These are phyloP conservation scores for Apamea monoglypha DNA, from an alignment of 2,888 invertebrate genomes.

Conservation along the genomic window DNA sequence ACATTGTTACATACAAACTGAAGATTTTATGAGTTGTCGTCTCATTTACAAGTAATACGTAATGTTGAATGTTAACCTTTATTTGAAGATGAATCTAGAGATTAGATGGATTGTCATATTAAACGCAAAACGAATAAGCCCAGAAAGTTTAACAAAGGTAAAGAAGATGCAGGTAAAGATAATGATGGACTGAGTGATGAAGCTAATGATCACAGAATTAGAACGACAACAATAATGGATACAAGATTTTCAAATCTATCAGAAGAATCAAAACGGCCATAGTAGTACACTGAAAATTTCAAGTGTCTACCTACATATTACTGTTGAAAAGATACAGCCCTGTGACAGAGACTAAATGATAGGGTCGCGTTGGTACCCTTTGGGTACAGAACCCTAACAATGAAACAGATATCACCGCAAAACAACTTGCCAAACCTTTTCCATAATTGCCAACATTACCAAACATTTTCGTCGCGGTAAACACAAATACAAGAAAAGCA, in stretches of 20 bases:
- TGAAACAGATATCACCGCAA: neutral
- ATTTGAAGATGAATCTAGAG: neutral
- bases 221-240: neutral
- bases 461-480: slow-evolving; percentile 18
- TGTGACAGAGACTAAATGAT: neutral
- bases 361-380: neutral
- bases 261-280: neutral
- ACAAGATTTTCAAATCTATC: neutral
- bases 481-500: slow-evolving; percentile 54
- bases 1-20: slow-evolving; percentile 7
- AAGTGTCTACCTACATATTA: no score
- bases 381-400: neutral
- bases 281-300: no score
- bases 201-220: neutral
- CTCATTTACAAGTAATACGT: slow-evolving; percentile 20
- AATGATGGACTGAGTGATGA: neutral
- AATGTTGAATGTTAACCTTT: neutral
- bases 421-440: neutral
- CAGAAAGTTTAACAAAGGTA: neutral
- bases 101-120: neutral
- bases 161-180: neutral
- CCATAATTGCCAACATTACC: slow-evolving; percentile 28
- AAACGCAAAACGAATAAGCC: neutral
- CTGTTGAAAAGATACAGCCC: no score
- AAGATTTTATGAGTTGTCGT: slow-evolving; percentile 1